Percentiles rank a stretch among this genome's conserved stretches.
phyloP scores from a whole-genome alignment of 2,888 invertebrate genomes.

The Hirtodrosophila alboralis region DNA sequence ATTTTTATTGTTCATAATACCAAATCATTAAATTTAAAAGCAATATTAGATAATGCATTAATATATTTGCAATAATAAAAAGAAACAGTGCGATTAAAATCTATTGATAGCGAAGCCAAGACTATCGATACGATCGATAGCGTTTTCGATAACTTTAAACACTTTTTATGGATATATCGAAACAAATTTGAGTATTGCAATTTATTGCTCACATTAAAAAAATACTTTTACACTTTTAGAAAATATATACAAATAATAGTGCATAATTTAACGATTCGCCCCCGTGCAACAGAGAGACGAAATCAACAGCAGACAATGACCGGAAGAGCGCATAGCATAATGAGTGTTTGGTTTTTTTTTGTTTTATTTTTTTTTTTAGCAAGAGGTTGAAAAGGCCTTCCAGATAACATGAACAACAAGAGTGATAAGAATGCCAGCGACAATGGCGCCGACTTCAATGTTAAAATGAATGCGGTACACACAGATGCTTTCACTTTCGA shows the following conservation, averaged over 20 bases:
- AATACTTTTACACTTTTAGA: too few relatives aligned
- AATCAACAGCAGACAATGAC: constrained; percentile 14
- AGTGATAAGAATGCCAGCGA: constrained; percentile 48
- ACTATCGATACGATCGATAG: too few relatives aligned
- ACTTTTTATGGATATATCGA: too few relatives aligned
- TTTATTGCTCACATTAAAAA: too few relatives aligned
- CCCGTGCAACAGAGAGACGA: constrained; percentile 24
- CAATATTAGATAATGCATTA: too few relatives aligned
- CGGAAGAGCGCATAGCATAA: constrained; percentile 62
- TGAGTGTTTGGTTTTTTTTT: constrained; percentile 42
- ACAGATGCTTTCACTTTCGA: constrained; percentile 37
- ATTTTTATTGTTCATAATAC: too few relatives aligned
- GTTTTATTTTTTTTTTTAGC: constrained; percentile 1
- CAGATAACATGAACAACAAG: constrained; percentile 43
- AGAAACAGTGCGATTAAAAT: too few relatives aligned
- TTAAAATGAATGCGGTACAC: constrained; percentile 3
- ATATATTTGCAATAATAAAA: too few relatives aligned
- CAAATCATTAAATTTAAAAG: too few relatives aligned
- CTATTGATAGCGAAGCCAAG: too few relatives aligned
- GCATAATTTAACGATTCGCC: constrained; percentile 15
- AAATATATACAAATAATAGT: constrained; percentile 2
- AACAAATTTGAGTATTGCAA: too few relatives aligned
- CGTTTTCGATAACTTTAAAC: too few relatives aligned
- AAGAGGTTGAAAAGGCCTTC: constrained; percentile 40
- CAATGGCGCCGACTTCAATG: constrained; percentile 1